Conservation (phyloP, 2,113 vertebrate genomes). For the Galbula dea region DNA sequence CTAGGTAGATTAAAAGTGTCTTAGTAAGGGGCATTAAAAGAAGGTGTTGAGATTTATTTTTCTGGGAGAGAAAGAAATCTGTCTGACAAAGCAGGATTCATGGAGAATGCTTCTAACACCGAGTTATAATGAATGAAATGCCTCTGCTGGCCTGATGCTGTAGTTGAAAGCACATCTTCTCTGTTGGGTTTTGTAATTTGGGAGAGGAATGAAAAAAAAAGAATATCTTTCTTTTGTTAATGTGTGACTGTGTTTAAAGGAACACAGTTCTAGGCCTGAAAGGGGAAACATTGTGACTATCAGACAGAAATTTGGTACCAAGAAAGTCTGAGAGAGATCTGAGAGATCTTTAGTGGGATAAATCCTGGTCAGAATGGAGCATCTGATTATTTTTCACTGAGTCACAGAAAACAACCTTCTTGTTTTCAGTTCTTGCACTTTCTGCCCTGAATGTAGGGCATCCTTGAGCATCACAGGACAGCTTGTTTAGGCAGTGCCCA, state of each 20-base stretch:
- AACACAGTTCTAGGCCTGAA: neutral
- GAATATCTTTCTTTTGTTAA: neutral
- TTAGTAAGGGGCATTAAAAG: neutral
- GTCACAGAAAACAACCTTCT: neutral
- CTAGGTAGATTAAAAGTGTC: neutral
- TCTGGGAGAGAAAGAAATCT: neutral
- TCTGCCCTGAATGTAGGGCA: neutral
- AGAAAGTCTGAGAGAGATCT: neutral
- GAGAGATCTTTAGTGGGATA: neutral
- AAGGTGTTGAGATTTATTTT: neutral
- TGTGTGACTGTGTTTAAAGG: neutral
- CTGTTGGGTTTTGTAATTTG: neutral
- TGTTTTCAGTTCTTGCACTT: neutral
- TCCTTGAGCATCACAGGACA: neutral
- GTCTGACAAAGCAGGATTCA: neutral
- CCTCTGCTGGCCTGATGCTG: neutral
- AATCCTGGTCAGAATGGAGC: neutral
- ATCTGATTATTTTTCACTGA: neutral
- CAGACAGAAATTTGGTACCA: neutral
- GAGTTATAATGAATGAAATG: neutral
- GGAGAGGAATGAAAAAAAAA: neutral
- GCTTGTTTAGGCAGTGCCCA: neutral
- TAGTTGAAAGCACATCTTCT: neutral
- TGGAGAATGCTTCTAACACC: neutral
- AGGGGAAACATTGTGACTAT: neutral